phyloP scores from a whole-genome alignment of 2,113 vertebrate species.

The Sylvilagus bachmani region DNA sequence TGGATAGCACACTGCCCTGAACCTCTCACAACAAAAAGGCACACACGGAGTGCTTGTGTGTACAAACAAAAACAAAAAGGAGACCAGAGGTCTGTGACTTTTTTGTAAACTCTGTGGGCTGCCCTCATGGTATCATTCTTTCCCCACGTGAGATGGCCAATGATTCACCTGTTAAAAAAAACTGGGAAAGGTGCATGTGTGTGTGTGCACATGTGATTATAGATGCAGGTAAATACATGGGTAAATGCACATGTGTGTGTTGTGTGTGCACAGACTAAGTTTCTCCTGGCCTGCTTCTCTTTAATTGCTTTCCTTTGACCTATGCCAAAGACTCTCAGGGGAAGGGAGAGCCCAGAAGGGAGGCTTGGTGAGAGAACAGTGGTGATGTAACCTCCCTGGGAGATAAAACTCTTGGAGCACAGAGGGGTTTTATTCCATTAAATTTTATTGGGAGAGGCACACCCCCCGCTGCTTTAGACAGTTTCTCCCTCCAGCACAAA shows the following conservation, averaged over 20 bases:
- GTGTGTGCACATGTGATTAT: neutral
- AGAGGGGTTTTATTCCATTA: slow-evolving; percentile 78
- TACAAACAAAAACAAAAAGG: neutral
- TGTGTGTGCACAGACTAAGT: neutral
- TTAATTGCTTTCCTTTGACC: slow-evolving; percentile 47
- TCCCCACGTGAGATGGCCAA: neutral
- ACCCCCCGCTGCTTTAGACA: slow-evolving; percentile 57
- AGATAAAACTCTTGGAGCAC: slow-evolving; percentile 49
- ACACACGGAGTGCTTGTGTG: neutral
- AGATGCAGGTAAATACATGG: rapidly evolving
- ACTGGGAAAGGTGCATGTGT: neutral
- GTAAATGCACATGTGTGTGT: neutral
- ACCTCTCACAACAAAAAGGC: neutral
- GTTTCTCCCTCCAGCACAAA: slow-evolving; percentile 47
- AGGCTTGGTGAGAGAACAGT: slow-evolving; percentile 26
- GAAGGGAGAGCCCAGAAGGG: slow-evolving; percentile 33
- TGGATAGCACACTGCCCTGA: neutral
- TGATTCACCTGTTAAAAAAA: slow-evolving; percentile 34
- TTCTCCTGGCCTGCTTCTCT: neutral
- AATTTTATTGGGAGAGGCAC: slow-evolving; percentile 76
- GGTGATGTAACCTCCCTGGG: slow-evolving; percentile 57
- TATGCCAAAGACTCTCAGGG: slow-evolving; percentile 58
- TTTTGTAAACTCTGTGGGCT: neutral
- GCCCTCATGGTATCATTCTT: neutral
- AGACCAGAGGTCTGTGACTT: neutral